Evolutionary conservation across 2,797 vertebrate species (phyloP), one percentile per base, ranked within the genome.

Genomic region (Sitta carolinensis): DNA sequence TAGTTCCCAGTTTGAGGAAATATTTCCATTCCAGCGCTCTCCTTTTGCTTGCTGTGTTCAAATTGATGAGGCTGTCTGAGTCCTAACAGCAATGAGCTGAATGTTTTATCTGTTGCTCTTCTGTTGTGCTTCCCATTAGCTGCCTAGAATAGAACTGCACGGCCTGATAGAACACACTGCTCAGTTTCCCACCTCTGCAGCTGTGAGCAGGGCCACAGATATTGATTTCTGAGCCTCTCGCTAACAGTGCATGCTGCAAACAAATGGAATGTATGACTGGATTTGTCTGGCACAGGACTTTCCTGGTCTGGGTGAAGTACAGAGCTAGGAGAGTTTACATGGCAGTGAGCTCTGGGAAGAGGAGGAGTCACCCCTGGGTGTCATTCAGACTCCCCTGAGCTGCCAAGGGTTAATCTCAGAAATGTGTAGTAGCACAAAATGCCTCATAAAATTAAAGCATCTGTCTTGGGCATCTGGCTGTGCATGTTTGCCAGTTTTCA

Each of bases 121-220:
- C 74, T 5, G 11, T 86, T 77, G 54, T 86, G 84, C 94, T 90
- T 93, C 68, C 91, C 62, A 48, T 93, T 76, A 93, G 84, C 85
- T 86, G 91, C 91, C 80, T 82, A 61, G 90, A 96, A 88, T 82
- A 92, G 94, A 91, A 47, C 76, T 76, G 89, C 94, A 87, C 47
- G 74, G 90, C 86, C 87, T 83, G 50, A 32, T 14, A 51, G 63
- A 87, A 59, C 70, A 17, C 20, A 3, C 69, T 54, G 83, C 91
- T 91, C 1, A 1, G 62, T 73, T 93, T 68, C 77, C 52, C 48
- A 50, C 58, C 63, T 91, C 84, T 77, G 72, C 7, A n/a, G 16
- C 84, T 85, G 73, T 26, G 40, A 78, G 87, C 84, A 69, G 82
- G 84, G 84, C 77, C 16, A 2, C 21, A 55, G 17, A 34, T 70